Evolutionary conservation across 2,113 vertebrate genomes (phyloP), one percentile per base, ranked within the genome.

Genomic region (Stigmatopora argus): DNA sequence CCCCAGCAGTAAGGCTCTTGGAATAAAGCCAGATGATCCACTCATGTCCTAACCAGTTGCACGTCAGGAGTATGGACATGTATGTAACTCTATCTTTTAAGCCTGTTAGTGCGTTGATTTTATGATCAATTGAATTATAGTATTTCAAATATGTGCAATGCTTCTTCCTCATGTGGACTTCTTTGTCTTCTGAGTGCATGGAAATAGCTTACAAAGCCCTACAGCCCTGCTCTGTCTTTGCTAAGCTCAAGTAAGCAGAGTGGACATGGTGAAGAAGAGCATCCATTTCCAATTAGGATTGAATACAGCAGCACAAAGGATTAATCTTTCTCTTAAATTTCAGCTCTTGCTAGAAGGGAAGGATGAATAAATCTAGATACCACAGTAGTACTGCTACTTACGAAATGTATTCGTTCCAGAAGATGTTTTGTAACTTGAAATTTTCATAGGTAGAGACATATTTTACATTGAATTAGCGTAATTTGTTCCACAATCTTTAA

Each of bases 241-340:
- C 77, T 66, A 81, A 63, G 76, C 76, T 78, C 80, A 78, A 85
- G 75, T 69, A 85, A 84, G 79, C 79, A 78, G 80, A 82, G 68
- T 79, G 14, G 47, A 74, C 46, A 78, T 5, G 13, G 64, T 49
- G 60, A 85, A 79, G 66, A 85, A 82, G 62, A 83, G 71, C 77
- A 75, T 74, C 84, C 74, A 62, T 78, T 79, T 77, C 75, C 75
- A 86, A 78, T 85, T 82, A 84, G 83, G 78, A 85, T 83, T 86
- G 78, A 78, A 88, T 88, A 81, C 74, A 77, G 86, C 85, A 69
- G 77, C 79, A 90, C 8, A 57, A 62, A 62, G 62, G 60, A 86
- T 89, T 80, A 75, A 83, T 82, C 67, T 69, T 78, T 73, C 75
- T 72, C 83, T 56, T 80, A 65, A 80, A 45, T n/a, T 59, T 26